Conservation (phyloP, 2,888 invertebrate species). For the Lottia gigantea region DNA sequence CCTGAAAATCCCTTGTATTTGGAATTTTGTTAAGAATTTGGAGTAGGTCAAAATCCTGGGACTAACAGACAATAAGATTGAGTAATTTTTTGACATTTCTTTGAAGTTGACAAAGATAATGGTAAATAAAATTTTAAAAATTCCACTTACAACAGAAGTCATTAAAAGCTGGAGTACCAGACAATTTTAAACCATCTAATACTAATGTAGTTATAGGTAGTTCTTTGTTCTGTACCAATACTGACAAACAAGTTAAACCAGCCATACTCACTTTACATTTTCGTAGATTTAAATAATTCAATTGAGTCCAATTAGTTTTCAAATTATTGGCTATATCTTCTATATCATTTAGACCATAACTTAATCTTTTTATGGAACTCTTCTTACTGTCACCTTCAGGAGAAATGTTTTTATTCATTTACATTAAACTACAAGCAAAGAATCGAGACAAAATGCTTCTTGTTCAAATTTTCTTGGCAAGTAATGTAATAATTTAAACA, state of each 20-base stretch:
- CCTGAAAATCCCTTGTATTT: too few relatives aligned
- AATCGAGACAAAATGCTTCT: too few relatives aligned
- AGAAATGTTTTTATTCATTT: too few relatives aligned
- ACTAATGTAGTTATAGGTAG: slow-evolving; percentile 37
- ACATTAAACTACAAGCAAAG: too few relatives aligned
- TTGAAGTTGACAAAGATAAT: too few relatives aligned
- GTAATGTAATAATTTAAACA: too few relatives aligned
- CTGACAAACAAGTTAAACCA: slow-evolving; percentile 26
- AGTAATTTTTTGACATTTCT: too few relatives aligned
- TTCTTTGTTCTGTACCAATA: slow-evolving; percentile 12
- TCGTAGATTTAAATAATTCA: slow-evolving; percentile 50
- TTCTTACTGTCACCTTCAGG: background rate
- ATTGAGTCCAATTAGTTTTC: slow-evolving; percentile 29
- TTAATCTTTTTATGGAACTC: slow-evolving; percentile 38
- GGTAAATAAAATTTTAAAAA: background rate
- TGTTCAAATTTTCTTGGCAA: too few relatives aligned
- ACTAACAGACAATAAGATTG: too few relatives aligned
- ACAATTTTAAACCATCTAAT: slow-evolving; percentile 54
- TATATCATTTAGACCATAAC: slow-evolving; percentile 43
- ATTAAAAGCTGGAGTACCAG: slow-evolving; percentile 43
- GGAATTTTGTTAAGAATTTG: too few relatives aligned
- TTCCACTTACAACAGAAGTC: slow-evolving; percentile 37
- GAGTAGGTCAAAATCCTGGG: too few relatives aligned
- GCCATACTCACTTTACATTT: slow-evolving; percentile 39
- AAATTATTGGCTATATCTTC: slow-evolving; percentile 35